Base-by-base conservation (phyloP, 2,888 invertebrate species). In the Mallateleia sp. region DNA sequence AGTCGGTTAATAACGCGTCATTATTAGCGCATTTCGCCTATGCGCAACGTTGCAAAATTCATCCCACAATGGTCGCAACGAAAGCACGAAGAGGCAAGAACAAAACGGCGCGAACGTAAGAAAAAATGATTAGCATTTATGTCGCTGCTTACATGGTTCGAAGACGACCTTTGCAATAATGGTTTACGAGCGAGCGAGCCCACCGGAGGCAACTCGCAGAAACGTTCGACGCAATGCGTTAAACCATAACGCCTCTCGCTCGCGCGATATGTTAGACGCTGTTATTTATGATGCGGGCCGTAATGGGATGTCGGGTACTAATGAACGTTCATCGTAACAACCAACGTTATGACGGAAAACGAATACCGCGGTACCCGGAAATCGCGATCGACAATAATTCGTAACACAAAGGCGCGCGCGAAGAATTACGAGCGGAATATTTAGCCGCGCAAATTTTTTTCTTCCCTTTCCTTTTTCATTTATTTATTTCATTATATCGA, bases 281-380 rank as follows among this genome's bases (percentile, higher is more conserved):
- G 67, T 93, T 93, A 94, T 94, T 94, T 94, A 94, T 93, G 94
- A 91, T 88, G 89, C 88, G 84, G 87, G 82, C 85, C 87, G 91
- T 94, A 94, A 94, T 93, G 92, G 93, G 92, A 93, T 92, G 94
- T 93, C 93, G 91, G 91, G 90, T 92, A 93, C 92, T 94, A 94
- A 94, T 93, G 94, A 94, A 93, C 90, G 88, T 90, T 91, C 90
- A 89, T 91, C 91, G 91, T 90, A 91, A 92, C 91, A 87, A 77
- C 74, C 82, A 78, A 42, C 69, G 74, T 67, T 83, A 72, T 64
- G 75, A 80, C 72, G 69, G 69, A 82, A 88, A 85, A 72, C 54
- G 71, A 71, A 77, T 64, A 74, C 24, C 64, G 58, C 28, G 38
- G 62, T 50, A 79, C 54, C 84, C 88, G 84, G 84, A 84, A 88